Conservation (phyloP, 2,113 vertebrate genomes). For the Coturnix japonica region DNA sequence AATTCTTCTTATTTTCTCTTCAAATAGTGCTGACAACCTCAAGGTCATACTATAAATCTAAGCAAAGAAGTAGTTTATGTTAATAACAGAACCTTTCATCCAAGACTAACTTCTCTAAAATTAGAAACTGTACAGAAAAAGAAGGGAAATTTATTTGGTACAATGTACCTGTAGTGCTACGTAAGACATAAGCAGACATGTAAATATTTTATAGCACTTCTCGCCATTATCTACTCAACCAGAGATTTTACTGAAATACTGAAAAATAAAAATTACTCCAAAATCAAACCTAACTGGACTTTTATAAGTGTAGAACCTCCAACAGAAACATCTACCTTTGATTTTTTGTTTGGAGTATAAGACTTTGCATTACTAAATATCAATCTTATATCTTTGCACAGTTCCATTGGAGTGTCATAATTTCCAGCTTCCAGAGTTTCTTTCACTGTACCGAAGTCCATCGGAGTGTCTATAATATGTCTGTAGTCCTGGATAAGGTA, state of each 20-base stretch:
- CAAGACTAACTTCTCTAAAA: neutral
- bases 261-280: neutral
- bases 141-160: neutral
- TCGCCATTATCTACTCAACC: neutral
- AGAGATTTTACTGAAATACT: neutral
- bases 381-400: constrained; percentile 93
- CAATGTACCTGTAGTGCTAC: neutral
- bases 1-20: constrained; percentile 91
- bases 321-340: constrained; percentile 83
- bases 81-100: constrained; percentile 22
- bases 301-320: neutral
- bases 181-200: neutral
- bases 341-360: constrained; percentile 96
- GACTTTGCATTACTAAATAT: constrained; percentile 97
- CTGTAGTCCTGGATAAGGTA: constrained; percentile 87
- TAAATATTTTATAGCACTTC: neutral
- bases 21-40: constrained; percentile 93
- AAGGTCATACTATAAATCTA: constrained; percentile 99
- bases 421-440: constrained; percentile 85
- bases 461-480: constrained; percentile 92
- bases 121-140: neutral
- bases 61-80: neutral
- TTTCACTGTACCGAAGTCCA: constrained; percentile 93
- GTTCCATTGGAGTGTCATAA: constrained; percentile 91
- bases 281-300: neutral